These are phyloP conservation scores for Argynnis bischoffii DNA, from an alignment of 2,888 invertebrate species.

Conservation along the genomic window DNA sequence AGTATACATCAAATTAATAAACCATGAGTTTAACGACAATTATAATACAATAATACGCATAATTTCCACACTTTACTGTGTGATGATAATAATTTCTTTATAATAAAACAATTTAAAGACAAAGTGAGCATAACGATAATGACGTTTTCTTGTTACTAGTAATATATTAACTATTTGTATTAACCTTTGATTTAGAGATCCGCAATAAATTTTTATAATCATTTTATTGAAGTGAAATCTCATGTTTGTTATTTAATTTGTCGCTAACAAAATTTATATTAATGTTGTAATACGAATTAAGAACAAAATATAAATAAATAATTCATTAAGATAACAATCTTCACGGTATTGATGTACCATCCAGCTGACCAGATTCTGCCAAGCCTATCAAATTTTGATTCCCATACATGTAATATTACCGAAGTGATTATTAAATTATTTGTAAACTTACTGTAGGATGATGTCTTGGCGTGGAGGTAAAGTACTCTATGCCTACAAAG, in stretches of 20 bases:
- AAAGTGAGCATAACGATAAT: slow-evolving; percentile 28
- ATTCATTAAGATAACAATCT: too few species aligned
- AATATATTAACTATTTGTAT: slow-evolving; percentile 29
- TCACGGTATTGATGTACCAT: too few species aligned
- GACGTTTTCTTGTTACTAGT: slow-evolving; percentile 37
- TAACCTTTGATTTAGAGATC: slow-evolving; percentile 32
- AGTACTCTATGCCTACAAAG: too few species aligned
- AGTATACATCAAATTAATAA: neutral
- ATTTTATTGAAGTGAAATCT: neutral
- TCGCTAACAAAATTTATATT: too few species aligned
- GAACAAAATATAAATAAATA: too few species aligned
- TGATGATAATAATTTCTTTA: neutral
- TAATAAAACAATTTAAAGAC: slow-evolving; percentile 31
- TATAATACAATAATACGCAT: neutral
- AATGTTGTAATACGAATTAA: too few species aligned
- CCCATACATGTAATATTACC: too few species aligned
- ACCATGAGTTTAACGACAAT: neutral
- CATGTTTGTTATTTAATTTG: neutral
- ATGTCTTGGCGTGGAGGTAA: too few species aligned
- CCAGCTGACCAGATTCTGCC: too few species aligned
- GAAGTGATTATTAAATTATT: too few species aligned
- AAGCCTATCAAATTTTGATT: too few species aligned
- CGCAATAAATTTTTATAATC: slow-evolving; percentile 9
- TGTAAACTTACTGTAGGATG: too few species aligned
- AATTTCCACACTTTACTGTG: neutral